Percentiles rank a stretch among this genome's conserved stretches.
phyloP scores from a whole-genome alignment of 2,888 invertebrate genomes.

The Leistus spinibarbis region DNA sequence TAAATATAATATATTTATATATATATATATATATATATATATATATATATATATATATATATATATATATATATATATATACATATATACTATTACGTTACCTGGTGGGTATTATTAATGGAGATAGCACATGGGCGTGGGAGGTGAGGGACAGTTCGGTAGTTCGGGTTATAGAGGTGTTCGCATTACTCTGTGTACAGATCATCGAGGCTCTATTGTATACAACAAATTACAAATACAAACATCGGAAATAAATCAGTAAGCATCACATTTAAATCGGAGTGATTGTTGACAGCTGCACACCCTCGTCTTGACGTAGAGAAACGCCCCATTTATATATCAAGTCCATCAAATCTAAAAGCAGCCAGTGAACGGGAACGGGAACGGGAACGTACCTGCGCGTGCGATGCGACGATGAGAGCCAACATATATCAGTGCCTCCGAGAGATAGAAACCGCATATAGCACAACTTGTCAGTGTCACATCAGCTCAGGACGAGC shows the following conservation, averaged over 20 bases:
- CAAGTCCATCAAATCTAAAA: background rate
- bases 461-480: background rate
- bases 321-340: background rate
- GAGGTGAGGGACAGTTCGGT: background rate
- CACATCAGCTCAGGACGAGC: background rate
- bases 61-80: too few species aligned
- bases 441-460: background rate
- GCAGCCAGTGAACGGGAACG: background rate
- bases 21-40: too few species aligned
- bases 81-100: too few species aligned
- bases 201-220: too few species aligned
- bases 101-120: too few species aligned
- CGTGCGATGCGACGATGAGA: background rate
- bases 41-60: too few species aligned
- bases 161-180: background rate
- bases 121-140: too few species aligned
- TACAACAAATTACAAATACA: background rate
- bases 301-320: background rate
- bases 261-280: background rate
- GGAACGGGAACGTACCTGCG: too few species aligned
- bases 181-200: background rate
- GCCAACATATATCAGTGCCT: background rate
- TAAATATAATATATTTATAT: too few species aligned
- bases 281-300: background rate
- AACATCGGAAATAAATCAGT: background rate